phyloP scores from a whole-genome alignment of 2,113 vertebrate genomes.

The Bubo scandiacus region DNA sequence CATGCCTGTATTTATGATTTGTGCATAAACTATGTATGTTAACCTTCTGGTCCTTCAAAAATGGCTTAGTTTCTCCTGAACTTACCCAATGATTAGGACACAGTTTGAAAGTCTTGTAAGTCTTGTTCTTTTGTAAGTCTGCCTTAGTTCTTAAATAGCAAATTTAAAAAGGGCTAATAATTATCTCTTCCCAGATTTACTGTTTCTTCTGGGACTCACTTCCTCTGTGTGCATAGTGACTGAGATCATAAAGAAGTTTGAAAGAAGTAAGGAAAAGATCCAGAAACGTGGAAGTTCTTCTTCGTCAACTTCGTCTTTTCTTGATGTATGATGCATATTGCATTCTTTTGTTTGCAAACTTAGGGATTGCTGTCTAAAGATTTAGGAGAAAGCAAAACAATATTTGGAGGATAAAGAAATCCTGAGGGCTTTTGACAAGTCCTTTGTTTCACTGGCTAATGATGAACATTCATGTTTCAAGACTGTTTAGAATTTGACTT shows the following conservation, averaged over 20 bases:
- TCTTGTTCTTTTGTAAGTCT: background rate
- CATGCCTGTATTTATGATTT: background rate
- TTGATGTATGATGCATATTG: slow-evolving; percentile 94
- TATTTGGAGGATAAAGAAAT: slow-evolving; percentile 64
- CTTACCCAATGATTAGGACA: background rate
- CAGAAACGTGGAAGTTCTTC: slow-evolving; percentile 73
- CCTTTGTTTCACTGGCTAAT: slow-evolving; percentile 64
- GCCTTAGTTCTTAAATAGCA: background rate
- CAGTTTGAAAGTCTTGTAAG: background rate
- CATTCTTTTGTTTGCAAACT: slow-evolving; percentile 75
- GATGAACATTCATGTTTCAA: slow-evolving; percentile 66
- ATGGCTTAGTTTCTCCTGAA: background rate
- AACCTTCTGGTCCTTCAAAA: background rate
- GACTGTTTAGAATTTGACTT: slow-evolving; percentile 72
- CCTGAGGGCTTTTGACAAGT: slow-evolving; percentile 60
- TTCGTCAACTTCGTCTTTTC: slow-evolving; percentile 77
- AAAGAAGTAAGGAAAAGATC: slow-evolving; percentile 79
- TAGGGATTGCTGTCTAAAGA: slow-evolving; percentile 70
- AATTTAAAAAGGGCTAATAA: background rate
- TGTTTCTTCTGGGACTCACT: slow-evolving; percentile 92
- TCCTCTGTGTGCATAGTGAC: slow-evolving; percentile 94
- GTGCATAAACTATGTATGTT: background rate
- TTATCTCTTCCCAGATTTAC: slow-evolving; percentile 81
- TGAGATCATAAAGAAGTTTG: slow-evolving; percentile 91
- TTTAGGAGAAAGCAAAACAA: slow-evolving; percentile 60